Percentiles rank a stretch among this genome's conserved stretches.
phyloP scores from a whole-genome alignment of 2,797 vertebrate species.

The Petrocephalus schoutedeni region DNA sequence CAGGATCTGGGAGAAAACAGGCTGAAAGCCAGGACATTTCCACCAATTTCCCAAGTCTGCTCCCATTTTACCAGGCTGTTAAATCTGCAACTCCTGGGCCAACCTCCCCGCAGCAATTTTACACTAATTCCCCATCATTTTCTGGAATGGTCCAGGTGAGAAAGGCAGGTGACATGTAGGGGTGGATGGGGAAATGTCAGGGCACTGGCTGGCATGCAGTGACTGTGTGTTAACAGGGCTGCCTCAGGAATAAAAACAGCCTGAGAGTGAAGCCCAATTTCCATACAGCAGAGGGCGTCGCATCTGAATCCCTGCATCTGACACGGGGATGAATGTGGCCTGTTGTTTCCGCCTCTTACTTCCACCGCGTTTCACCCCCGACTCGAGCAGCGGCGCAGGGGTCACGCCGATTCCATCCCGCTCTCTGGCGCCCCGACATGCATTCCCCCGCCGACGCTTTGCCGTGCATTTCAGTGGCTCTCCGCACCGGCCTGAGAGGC shows the following conservation, averaged over 20 bases:
- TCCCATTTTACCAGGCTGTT: neutral
- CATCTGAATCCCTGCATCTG: neutral
- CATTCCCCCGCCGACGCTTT: neutral
- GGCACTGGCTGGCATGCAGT: neutral
- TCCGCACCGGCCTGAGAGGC: neutral
- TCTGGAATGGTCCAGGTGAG: conserved; percentile 1
- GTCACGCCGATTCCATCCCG: neutral
- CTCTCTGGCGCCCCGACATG: neutral
- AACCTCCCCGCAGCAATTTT: neutral
- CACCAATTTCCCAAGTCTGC: neutral
- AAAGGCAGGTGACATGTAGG: neutral
- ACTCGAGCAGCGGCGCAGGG: neutral
- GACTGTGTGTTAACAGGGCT: neutral
- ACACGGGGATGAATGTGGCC: neutral
- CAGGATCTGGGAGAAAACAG: neutral
- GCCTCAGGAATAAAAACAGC: neutral
- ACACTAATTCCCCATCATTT: neutral
- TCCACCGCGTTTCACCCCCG: neutral
- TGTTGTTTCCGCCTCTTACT: neutral
- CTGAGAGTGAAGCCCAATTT: neutral
- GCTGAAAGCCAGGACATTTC: neutral
- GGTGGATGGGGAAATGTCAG: neutral
- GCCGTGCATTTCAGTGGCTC: neutral
- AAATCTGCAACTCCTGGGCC: neutral
- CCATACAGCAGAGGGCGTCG: neutral